phyloP scores from a whole-genome alignment of 2,888 invertebrate genomes.

The Melipona beecheii region DNA sequence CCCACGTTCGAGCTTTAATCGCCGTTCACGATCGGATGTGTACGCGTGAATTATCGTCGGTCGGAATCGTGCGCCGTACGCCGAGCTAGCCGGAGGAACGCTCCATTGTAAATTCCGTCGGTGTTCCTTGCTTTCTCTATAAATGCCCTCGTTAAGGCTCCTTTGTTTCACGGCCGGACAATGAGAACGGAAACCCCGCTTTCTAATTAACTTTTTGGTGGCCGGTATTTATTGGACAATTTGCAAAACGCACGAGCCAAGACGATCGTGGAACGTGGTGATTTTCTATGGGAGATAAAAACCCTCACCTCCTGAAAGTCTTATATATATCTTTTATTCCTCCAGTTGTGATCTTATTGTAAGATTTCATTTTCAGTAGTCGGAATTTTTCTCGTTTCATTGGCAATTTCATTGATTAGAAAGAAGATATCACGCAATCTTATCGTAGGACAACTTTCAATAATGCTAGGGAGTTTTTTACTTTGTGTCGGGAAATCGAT shows the following conservation, averaged over 20 bases:
- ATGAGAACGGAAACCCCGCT: slow-evolving; percentile 25
- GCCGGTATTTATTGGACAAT: slow-evolving; percentile 36
- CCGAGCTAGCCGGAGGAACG: background rate
- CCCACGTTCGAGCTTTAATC: slow-evolving; percentile 56
- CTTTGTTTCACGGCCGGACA: slow-evolving; percentile 37
- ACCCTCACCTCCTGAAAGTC: no score
- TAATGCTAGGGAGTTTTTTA: background rate
- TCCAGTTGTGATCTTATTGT: no score
- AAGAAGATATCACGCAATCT: background rate
- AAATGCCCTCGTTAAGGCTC: slow-evolving; percentile 37
- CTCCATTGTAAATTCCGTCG: slow-evolving; percentile 39
- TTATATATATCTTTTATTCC: no score
- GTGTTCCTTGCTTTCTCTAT: slow-evolving; percentile 31
- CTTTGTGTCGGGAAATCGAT: background rate
- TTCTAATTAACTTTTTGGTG: slow-evolving; percentile 43
- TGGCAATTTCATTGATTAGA: no score
- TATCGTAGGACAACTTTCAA: background rate
- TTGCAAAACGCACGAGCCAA: slow-evolving; percentile 21
- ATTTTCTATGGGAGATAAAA: background rate
- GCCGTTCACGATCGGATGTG: slow-evolving; percentile 45
- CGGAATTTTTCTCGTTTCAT: no score
- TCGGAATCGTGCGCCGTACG: slow-evolving; percentile 8
- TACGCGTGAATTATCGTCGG: slow-evolving; percentile 58
- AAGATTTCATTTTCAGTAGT: no score
- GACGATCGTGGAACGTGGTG: background rate